These are phyloP conservation scores for Albula goreensis DNA, from an alignment of 2,113 vertebrate species.

Conservation along the genomic window DNA sequence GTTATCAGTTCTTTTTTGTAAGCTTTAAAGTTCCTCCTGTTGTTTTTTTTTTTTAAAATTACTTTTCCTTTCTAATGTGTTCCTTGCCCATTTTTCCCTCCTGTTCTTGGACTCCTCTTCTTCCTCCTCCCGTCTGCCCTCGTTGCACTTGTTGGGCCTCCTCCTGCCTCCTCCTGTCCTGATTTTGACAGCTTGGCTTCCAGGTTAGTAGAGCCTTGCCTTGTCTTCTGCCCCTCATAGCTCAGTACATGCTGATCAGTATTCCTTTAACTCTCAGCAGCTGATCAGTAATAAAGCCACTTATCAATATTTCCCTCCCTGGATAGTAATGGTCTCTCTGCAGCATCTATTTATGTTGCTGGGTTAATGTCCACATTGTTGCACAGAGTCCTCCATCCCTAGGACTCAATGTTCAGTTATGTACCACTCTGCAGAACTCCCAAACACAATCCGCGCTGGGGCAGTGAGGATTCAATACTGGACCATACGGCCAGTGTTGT, in stretches of 20 bases:
- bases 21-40: background rate
- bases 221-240: conserved; percentile 17
- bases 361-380: background rate
- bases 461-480: background rate
- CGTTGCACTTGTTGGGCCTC: conserved; percentile 56
- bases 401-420: too few species aligned
- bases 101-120: conserved; percentile 18
- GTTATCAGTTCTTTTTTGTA: background rate
- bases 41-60: background rate
- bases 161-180: conserved; percentile 70
- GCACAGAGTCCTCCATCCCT: background rate
- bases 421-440: too few species aligned
- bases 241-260: conserved; percentile 60
- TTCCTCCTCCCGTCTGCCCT: conserved; percentile 60
- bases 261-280: background rate
- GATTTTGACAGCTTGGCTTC: conserved; percentile 74
- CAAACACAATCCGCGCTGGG: too few species aligned
- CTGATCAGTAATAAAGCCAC: background rate
- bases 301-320: background rate
- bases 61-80: conserved; percentile 1
- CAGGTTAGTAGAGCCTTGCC: conserved; percentile 78
- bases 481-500: background rate
- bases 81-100: background rate
- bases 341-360: background rate
- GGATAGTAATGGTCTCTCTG: background rate